Evolutionary conservation across 2,797 vertebrate species (phyloP), one percentile per base, ranked within the genome.

Genomic region (Apogon hyalosoma): DNA sequence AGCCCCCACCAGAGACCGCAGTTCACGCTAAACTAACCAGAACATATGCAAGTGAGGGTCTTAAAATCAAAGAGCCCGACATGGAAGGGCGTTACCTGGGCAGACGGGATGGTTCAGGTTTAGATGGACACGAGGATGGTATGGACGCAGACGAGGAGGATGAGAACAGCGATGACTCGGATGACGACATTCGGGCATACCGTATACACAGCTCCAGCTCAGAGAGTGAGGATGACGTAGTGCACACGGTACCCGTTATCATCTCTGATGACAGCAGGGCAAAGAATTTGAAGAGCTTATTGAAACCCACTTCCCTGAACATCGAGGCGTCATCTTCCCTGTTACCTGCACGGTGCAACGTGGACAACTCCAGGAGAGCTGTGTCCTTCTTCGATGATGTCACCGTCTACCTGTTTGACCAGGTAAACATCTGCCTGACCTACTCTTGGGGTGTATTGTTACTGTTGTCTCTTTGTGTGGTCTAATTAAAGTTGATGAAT

Each of bases 351-450:
- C 42, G 84, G 12, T 40, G 10, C 45, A 73, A 53, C 1, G 49
- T 68, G 8, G 85, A 90, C 21, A 86, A 80, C 69, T 87, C 94
- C 58, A 95, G 93, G 55, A 97, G 97, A 90, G 94, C 95, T 0
- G 98, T 99, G 63, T 96, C 95, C 0, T 99, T 99, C 89, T 99
- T 99, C 24, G 96, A 98, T 51, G 98, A 99, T 71, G 98, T 99
- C 90, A 99, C 98, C 0, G 96, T 99, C 84, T 99, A 96, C 88
- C 94, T 99, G 66, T 99, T 99, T 88, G 98, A 99, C 88, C 98
- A 99, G 96, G 98, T 86, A 68, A 55, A 11, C 9, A 3, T 36
- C 33, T 36, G 33, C 33, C 33, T 36, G 33, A 36, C 33, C 9
- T 36, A 36, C 9, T 45, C 2, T 31, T 13, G 39, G 40, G 15